These are phyloP conservation scores for Pseudomyrmex pallidus DNA, from an alignment of 1,140 invertebrate genomes.

Conservation along the genomic window DNA sequence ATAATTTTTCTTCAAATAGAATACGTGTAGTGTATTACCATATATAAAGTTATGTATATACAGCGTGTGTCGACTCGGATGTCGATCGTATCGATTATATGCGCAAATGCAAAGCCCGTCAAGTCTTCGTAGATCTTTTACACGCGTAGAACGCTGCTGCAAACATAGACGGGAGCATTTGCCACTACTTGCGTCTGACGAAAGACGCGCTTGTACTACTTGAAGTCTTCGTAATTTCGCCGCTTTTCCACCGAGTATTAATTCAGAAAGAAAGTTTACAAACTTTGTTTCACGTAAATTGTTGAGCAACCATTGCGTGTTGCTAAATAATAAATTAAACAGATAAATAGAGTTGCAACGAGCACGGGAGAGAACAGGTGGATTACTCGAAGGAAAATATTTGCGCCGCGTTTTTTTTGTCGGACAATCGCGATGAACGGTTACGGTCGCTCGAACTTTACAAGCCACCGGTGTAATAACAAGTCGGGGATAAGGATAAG, in stretches of 20 bases:
- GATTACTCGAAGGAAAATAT: conserved; percentile 6
- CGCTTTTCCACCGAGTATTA: neutral
- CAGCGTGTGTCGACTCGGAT: neutral
- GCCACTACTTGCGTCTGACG: conserved; percentile 22
- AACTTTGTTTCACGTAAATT: neutral
- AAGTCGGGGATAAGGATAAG: conserved; percentile 31
- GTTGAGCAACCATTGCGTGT: too few species aligned
- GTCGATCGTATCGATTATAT: conserved; percentile 4
- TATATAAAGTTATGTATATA: conserved; percentile 10
- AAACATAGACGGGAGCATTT: neutral
- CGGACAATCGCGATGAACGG: conserved; percentile 10
- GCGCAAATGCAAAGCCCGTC: conserved; percentile 40
- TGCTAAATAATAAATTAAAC: conserved; percentile 1
- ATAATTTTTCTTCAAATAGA: neutral
- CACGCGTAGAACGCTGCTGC: neutral
- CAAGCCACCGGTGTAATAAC: conserved; percentile 43
- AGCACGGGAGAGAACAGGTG: neutral
- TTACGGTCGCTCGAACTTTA: conserved; percentile 45
- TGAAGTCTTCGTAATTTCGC: conserved; percentile 3
- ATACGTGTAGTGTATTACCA: too few species aligned
- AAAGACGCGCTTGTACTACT: conserved; percentile 32
- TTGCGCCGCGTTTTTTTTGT: conserved; percentile 2
- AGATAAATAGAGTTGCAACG: neutral
- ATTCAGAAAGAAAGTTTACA: neutral
- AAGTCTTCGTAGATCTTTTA: neutral